These are phyloP conservation scores for Apogon hyalosoma DNA, from an alignment of 2,797 vertebrate genomes.

Conservation along the genomic window DNA sequence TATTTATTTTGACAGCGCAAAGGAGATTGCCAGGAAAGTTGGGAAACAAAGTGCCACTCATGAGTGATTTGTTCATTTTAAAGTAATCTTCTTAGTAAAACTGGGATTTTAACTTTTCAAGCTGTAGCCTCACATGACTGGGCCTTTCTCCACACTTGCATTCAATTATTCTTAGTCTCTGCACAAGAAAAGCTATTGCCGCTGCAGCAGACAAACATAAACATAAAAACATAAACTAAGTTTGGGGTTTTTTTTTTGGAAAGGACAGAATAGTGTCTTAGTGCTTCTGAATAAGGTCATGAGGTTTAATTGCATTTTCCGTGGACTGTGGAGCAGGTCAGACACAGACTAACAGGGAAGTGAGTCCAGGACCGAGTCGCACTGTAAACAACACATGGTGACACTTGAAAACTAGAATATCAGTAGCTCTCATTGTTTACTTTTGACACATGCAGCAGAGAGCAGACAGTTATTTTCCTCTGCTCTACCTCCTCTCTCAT, in stretches of 20 bases:
- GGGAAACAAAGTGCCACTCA: slow-evolving; percentile 48
- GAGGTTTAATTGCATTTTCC: slow-evolving; percentile 33
- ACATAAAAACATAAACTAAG: no score
- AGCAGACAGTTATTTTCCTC: slow-evolving; percentile 28
- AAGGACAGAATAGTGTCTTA: no score
- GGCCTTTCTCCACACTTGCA: slow-evolving; percentile 24
- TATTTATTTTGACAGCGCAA: slow-evolving; percentile 65
- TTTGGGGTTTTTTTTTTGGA: no score
- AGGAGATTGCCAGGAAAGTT: slow-evolving; percentile 62
- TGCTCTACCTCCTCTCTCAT: background rate
- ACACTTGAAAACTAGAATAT: slow-evolving; percentile 32
- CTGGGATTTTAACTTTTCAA: slow-evolving; percentile 44
- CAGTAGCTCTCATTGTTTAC: slow-evolving; percentile 33
- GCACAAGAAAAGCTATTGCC: slow-evolving; percentile 1
- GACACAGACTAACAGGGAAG: slow-evolving; percentile 27
- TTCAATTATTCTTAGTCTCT: slow-evolving; percentile 12
- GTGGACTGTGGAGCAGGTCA: slow-evolving; percentile 26
- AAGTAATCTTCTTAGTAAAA: slow-evolving; percentile 60
- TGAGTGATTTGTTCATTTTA: slow-evolving; percentile 64
- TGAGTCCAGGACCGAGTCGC: slow-evolving; percentile 7
- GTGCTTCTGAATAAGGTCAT: no score
- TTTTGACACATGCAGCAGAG: slow-evolving; percentile 30
- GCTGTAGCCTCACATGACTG: slow-evolving; percentile 27
- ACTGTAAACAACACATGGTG: slow-evolving; percentile 21
- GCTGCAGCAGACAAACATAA: slow-evolving; percentile 17